These are phyloP conservation scores for Mesocricetus auratus DNA, from an alignment of 2,113 vertebrate species.

Conservation along the genomic window DNA sequence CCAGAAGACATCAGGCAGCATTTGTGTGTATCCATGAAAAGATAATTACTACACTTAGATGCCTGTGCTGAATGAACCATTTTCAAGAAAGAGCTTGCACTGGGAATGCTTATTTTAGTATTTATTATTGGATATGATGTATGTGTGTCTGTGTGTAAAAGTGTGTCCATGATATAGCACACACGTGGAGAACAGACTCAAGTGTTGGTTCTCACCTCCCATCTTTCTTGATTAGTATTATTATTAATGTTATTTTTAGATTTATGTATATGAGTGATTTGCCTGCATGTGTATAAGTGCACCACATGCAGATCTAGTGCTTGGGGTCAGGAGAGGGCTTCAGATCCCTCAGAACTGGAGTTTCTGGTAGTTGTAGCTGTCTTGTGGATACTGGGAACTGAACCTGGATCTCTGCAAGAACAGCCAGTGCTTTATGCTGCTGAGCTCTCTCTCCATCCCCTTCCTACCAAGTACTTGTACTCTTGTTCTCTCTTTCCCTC, in stretches of 20 bases:
- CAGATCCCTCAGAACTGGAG: too few species aligned
- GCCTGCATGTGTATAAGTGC: neutral
- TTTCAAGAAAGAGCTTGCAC: neutral
- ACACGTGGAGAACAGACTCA: neutral
- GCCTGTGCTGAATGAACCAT: constrained; percentile 1
- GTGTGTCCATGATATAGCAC: neutral
- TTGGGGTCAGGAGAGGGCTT: neutral
- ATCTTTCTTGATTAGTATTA: neutral
- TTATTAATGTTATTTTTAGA: neutral
- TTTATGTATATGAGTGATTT: neutral
- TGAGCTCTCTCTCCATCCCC: neutral
- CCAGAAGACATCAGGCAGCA: neutral
- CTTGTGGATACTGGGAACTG: neutral
- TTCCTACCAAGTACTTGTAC: neutral
- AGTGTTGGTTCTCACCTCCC: neutral
- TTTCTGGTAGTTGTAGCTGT: neutral
- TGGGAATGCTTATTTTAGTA: constrained; percentile 26
- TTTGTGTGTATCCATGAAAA: constrained; percentile 40
- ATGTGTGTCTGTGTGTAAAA: neutral
- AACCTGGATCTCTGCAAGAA: neutral
- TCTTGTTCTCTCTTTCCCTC: too few species aligned
- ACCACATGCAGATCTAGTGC: neutral
- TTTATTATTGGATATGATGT: neutral
- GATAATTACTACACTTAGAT: neutral
- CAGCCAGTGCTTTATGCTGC: neutral